Evolutionary conservation across 2,888 invertebrate genomes (phyloP), one percentile per base, ranked within the genome.

Genomic region (Leucophenga montana): DNA sequence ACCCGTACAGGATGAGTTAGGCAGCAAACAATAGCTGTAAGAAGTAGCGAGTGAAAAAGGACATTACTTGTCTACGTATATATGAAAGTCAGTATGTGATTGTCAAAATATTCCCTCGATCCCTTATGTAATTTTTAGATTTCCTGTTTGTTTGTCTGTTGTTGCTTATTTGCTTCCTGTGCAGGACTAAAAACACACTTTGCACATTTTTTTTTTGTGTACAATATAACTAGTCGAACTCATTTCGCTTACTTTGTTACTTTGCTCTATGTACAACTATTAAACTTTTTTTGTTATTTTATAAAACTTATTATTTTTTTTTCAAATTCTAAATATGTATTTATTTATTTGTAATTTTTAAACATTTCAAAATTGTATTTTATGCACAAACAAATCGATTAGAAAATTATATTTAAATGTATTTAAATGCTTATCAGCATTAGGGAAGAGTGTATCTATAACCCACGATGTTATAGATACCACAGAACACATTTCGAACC

Each of bases 71-170:
- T 14, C 3, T 46, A n/a, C 46, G 6, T 2, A 13, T n/a, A 46
- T 2, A 13, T n/a, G 46, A 46, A n/a, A 14, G 46, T 46, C 16
- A 50, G 68, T 57, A 69, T 69, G 69, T 66, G 22, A 67, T 73
- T 70, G 75, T 77, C 74, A 73, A 75, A 78, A 79, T 84, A 76
- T 39, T 81, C 87, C 86, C 87, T 73, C 73, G 79, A 82, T 87
- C 87, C 87, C 87, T 85, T 82, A 87, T 84, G 87, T 87, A 87
- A 87, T 87, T 87, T 87, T 84, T 83, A 84, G 81, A 82, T 84
- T 85, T 84, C 77, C 77, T 74, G 68, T 73, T 73, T 73, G 74
- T 69, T 70, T 79, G 70, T 75, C 75, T 77, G 72, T 75, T 78
- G 71, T 70, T 74, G 46, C 31, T 22, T 39, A n/a, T 44, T 57